A percentile compares a stretch with the other conserved stretches of the same genome.
These are phyloP conservation scores for Sesamia inferens DNA, from an alignment of 2,888 invertebrate genomes.

Conservation along the genomic window DNA sequence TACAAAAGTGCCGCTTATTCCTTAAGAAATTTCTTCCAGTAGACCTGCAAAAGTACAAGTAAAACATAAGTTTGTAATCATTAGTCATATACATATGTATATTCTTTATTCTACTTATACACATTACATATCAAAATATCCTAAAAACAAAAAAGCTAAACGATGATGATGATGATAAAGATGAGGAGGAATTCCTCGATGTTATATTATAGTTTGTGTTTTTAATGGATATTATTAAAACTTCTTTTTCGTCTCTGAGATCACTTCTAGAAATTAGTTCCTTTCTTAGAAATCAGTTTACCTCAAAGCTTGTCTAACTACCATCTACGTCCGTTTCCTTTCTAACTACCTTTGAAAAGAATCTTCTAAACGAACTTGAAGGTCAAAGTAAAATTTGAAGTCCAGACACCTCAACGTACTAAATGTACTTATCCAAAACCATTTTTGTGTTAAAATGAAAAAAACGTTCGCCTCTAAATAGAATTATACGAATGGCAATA, in stretches of 20 bases:
- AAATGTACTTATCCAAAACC: not conserved
- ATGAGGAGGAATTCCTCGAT: not conserved
- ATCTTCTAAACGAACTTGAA: not conserved
- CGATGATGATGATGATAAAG: no score
- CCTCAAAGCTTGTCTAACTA: not conserved
- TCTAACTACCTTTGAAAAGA: constrained; percentile 14
- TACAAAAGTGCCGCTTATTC: no score
- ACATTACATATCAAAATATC: not conserved
- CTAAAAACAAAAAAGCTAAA: not conserved
- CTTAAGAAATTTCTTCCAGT: no score
- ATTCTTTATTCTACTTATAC: not conserved
- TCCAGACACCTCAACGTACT: not conserved
- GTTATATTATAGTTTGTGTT: not conserved
- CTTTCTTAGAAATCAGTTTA: not conserved
- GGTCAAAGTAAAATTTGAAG: not conserved
- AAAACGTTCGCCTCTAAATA: constrained; percentile 31
- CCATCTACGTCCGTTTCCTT: not conserved
- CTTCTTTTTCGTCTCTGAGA: not conserved
- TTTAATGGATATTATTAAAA: not conserved
- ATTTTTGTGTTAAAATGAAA: not conserved
- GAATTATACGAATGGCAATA: constrained; percentile 39
- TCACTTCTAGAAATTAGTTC: not conserved
- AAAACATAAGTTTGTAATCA: not conserved
- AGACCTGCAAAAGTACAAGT: no score
- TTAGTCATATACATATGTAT: no score